Conservation (phyloP, 2,888 invertebrate species). For the Linyphia triangularis region DNA sequence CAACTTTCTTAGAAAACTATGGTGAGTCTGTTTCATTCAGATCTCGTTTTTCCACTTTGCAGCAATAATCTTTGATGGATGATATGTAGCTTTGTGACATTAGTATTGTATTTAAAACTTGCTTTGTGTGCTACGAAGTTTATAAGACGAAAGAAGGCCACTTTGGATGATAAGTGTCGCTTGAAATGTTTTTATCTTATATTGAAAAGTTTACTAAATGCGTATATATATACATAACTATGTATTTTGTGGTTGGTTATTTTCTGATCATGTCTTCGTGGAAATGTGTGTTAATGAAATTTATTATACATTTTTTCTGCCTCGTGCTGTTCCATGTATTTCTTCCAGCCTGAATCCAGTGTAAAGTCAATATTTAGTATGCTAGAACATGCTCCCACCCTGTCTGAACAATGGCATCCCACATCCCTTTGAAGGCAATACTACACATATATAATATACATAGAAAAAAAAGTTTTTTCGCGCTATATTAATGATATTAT, state of each 20-base stretch:
- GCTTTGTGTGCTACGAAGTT: conserved; percentile 70
- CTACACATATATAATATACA: conserved; percentile 34
- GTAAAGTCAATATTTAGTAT: conserved; percentile 17
- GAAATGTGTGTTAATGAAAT: conserved; percentile 42
- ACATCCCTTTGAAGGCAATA: conserved; percentile 60
- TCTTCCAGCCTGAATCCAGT: conserved; percentile 35
- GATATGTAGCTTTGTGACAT: conserved; percentile 70
- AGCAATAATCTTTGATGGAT: conserved; percentile 72
- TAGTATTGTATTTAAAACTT: conserved; percentile 63
- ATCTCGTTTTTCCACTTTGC: conserved; percentile 70
- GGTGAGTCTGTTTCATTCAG: conserved; percentile 69
- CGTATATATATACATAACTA: conserved; percentile 75
- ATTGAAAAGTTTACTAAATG: conserved; percentile 74
- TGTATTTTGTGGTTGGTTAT: conserved; percentile 75
- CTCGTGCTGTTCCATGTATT: conserved; percentile 58
- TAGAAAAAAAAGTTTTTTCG: conserved; percentile 53
- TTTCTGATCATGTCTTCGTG: conserved; percentile 71
- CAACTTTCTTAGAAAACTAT: conserved; percentile 54
- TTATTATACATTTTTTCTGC: conserved; percentile 57
- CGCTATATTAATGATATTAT: conserved; percentile 59
- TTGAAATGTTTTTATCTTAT: conserved; percentile 74
- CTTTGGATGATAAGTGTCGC: conserved; percentile 63
- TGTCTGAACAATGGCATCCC: not conserved
- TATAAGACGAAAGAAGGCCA: conserved; percentile 54
- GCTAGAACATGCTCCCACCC: not conserved